Evolutionary conservation across 2,888 invertebrate genomes (phyloP), one percentile per base, ranked within the genome.

Genomic region (Anticlea derivata): DNA sequence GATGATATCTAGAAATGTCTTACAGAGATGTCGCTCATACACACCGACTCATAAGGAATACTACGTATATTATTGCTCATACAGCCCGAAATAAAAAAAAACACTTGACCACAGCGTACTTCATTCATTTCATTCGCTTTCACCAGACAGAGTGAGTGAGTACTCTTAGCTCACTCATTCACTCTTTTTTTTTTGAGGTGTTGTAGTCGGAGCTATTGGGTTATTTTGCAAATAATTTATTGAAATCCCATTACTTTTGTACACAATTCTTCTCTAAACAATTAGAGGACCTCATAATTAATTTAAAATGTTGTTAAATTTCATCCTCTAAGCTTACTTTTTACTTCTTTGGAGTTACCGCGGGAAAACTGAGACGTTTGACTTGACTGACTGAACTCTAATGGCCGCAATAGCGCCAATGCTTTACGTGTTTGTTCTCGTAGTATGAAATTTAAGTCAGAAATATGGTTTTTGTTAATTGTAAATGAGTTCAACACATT

Each of bases 341-440:
- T 37, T 34, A 41, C 46, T 47, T 65, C 58, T 64, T 47, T 54
- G 55, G 46, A 65, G 70, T 83, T 80, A 85, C 85, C 89, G 89
- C 89, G 89, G 89, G 89, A 89, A 89, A 89, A 84, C 78, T 79
- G 80, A 78, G 73, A 86, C 86, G 84, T 86, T 86, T 83, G 84
- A 86, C 81, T 83, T 55, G 55, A 75, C 78, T 83, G 84, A 86
- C 81, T 83, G 57, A 56, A 75, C 78, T 78, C 60, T 88, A 89
- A 90, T 90, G 90, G 90, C 90, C 90, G 90, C 90, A 87, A 79
- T 80, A 88, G 86, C 88, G 86, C 86, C 86, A 88, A 88, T 88
- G 84, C 87, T 79, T 78, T 80, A 80, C 77, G 79, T 86, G 84
- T 87, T 85, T 84, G 83, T 73, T 78, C 76, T 61, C 70, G 60